These are phyloP conservation scores for Arctocebus calabarensis DNA, from an alignment of 2,797 vertebrate genomes.

Conservation along the genomic window DNA sequence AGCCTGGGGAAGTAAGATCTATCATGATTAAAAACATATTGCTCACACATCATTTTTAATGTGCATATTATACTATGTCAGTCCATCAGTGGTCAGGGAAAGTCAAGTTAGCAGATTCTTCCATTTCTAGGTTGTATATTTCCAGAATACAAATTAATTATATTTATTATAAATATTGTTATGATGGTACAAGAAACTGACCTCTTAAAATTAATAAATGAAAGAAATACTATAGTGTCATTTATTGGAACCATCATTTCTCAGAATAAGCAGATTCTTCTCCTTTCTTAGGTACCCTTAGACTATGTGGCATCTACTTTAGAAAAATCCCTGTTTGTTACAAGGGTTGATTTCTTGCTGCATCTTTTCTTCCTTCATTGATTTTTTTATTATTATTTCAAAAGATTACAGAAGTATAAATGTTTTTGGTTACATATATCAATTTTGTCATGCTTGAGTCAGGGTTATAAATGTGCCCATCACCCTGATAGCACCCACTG, in stretches of 20 bases:
- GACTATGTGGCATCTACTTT: not conserved
- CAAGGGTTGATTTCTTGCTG: not conserved
- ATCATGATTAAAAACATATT: not conserved
- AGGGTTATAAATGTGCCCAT: not conserved
- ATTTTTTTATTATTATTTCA: constrained; percentile 23
- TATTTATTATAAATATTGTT: not conserved
- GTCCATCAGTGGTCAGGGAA: not conserved
- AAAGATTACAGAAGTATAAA: not conserved
- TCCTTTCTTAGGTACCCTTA: not conserved
- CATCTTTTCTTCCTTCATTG: not conserved
- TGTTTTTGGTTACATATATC: not conserved
- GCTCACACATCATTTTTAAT: not conserved
- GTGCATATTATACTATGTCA: not conserved
- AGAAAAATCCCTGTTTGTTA: not conserved
- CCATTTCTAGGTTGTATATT: not conserved
- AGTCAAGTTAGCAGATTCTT: constrained; percentile 9
- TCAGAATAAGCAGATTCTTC: not conserved
- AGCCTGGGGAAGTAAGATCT: not conserved
- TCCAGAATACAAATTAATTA: not conserved
- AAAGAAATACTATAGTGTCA: not conserved
- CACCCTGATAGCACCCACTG: not conserved
- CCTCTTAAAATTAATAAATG: not conserved
- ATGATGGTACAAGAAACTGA: not conserved
- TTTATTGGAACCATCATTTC: not conserved
- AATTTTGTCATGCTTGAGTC: not conserved